Evolutionary conservation across 2,797 vertebrate species (phyloP), one percentile per base, ranked within the genome.

Genomic region (Ceyx erithaca): DNA sequence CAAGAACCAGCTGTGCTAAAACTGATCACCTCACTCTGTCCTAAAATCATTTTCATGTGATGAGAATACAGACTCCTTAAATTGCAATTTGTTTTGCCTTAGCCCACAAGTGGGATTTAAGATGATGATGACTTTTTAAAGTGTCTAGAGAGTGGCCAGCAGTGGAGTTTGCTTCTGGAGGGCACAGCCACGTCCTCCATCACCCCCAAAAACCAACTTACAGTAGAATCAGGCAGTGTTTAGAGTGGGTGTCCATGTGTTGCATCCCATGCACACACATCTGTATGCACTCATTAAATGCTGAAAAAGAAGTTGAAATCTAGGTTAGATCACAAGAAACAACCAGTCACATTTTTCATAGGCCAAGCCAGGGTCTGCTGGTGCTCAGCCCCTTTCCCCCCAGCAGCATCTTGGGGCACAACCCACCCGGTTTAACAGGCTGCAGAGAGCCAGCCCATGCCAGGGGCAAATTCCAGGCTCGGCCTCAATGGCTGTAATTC

Each of bases 381-480:
- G 76, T 67, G 19, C 68, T 84, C 85, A 73, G 87, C 21, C 43
- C 21, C 75, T 80, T 78, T 85, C 83, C 70, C 75, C 83, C 21
- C 14, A 45, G 35, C 25, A 57, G 52, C 15, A n/a, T 75, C 85
- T 89, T 62, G 30, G 76, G 85, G 37, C 59, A 81, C 61, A 75
- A 91, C 35, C 1, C 2, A 55, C 30, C 5, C 1, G 2, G 23
- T 83, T 85, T 64, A 75, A 46, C 9, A 89, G 80, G 63, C 54
- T 62, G 62, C 69, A 37, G 46, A 80, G 76, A 78, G 45, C n/a
- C 73, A 89, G 35, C 69, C 70, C 77, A 30, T 62, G 87, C 89
- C 87, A 84, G 20, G 40, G 61, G 78, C 85, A 89, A 88, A 86
- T 93, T 91, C 85, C 85, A 82, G 68, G 54, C 69, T 84, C 80